phyloP scores from a whole-genome alignment of 1,140 invertebrate genomes.

The Charaxes varanes region DNA sequence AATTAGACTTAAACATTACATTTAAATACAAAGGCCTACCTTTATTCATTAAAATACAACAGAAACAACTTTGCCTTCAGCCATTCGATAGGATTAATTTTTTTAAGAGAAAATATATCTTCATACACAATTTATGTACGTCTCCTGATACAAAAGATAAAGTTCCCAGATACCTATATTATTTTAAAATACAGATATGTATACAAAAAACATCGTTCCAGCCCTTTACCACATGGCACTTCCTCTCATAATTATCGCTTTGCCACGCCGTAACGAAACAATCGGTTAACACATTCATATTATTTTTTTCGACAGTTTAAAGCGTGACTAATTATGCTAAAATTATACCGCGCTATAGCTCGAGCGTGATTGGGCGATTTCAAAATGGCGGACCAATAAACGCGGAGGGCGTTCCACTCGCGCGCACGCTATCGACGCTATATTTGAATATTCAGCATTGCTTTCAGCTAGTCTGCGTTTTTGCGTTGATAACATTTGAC shows the following conservation, averaged over 20 bases:
- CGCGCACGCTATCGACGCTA: constrained; percentile 45
- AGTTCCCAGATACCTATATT: too few relatives aligned
- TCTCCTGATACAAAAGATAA: too few relatives aligned
- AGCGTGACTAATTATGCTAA: constrained; percentile 71
- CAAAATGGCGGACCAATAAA: constrained; percentile 54
- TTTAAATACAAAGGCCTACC: too few relatives aligned
- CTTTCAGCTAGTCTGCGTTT: background rate
- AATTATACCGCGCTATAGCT: constrained; percentile 48
- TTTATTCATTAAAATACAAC: too few relatives aligned
- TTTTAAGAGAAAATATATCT: too few relatives aligned
- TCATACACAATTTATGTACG: too few relatives aligned
- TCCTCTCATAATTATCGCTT: constrained; percentile 3
- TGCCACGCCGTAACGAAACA: constrained; percentile 7
- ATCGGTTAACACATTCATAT: constrained; percentile 13
- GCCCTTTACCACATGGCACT: constrained; percentile 1
- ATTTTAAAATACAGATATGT: background rate
- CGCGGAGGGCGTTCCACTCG: constrained; percentile 50
- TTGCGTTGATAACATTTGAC: too few relatives aligned
- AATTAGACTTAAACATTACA: too few relatives aligned
- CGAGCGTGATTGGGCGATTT: constrained; percentile 44
- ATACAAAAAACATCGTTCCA: background rate
- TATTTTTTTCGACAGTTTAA: constrained; percentile 22
- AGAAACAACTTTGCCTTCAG: too few relatives aligned
- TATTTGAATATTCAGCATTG: constrained; percentile 50
- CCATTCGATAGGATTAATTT: too few relatives aligned